Evolutionary conservation across 2,888 invertebrate species (phyloP), one percentile per base, ranked within the genome.

Genomic region (Ditula angustiorana): DNA sequence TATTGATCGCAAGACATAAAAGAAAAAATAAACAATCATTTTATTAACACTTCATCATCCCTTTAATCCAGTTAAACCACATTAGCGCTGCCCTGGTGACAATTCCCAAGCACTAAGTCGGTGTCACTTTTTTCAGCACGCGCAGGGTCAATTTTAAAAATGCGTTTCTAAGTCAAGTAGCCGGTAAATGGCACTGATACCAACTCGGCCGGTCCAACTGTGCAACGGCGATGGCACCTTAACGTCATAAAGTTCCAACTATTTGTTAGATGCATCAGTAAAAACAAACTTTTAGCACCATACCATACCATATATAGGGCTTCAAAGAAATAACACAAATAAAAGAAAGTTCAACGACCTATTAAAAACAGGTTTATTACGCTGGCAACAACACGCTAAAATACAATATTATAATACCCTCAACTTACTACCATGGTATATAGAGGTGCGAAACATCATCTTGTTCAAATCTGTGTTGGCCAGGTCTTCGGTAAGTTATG

Each of bases 291-390:
- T n/a, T 58, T 50, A 59, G 21, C 47, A 49, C 47, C 46, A 16
- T 33, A 7, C 19, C 24, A 50, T 21, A 21, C 10, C 16, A 10
- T n/a, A 33, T 21, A 52, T 30, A 26, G n/a, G 19, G 8, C 24
- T 44, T 26, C 33, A 55, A 57, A 50, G 33, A 10, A 50, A 62
- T 50, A 57, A 41, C 28, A 44, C 41, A 21, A 24, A 62, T 55
- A 53, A 63, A 49, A 58, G 64, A 60, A 60, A 65, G 64, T 60
- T 65, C 60, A 55, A 60, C n/a, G 21, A 37, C 64, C 64, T 63
- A 33, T 26, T 21, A 44, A 61, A 52, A 52, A 63, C 63, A 46
- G 35, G 58, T 63, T 63, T 52, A 52, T 13, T 33, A 26, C 26
- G 26, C 30, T 63, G 30, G 44, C 63, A 63, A 21, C 63, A 63